Percentiles rank a stretch among this genome's conserved stretches.
Evolutionary conservation across 2,888 invertebrate species (phyloP).

Genomic region (Dermolepida albohirtum): DNA sequence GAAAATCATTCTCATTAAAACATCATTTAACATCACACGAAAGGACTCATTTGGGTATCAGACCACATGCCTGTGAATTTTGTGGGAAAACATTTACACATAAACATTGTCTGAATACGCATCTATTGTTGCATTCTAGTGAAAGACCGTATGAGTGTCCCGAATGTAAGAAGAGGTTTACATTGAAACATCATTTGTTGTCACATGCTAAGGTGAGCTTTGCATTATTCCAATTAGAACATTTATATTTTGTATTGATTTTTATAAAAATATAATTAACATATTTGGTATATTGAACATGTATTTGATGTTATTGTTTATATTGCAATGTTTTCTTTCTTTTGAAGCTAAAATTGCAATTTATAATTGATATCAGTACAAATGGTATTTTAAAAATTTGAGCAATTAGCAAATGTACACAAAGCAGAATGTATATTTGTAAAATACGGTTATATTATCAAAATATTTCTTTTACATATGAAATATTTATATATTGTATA

Average conservation of each 20-base stretch:
- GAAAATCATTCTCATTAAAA: conserved; percentile 85
- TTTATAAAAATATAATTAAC: too few species aligned
- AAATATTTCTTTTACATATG: too few species aligned
- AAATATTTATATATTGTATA: too few species aligned
- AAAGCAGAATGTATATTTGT: too few species aligned
- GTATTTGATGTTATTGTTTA: not conserved
- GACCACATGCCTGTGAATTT: conserved; percentile 82
- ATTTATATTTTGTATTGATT: too few species aligned
- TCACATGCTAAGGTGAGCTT: conserved; percentile 78
- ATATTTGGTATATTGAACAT: not conserved
- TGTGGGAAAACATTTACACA: conserved; percentile 86
- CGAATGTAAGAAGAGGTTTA: conserved; percentile 89
- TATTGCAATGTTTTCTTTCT: not conserved
- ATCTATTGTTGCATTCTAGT: conserved; percentile 82
- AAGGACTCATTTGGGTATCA: conserved; percentile 83
- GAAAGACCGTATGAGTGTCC: conserved; percentile 85
- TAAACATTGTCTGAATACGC: conserved; percentile 86
- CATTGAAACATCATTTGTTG: conserved; percentile 85
- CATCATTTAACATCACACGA: conserved; percentile 88
- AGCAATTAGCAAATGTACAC: too few species aligned
- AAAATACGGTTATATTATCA: too few species aligned
- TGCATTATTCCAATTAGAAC: not conserved
- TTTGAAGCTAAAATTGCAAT: not conserved
- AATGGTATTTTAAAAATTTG: too few species aligned
- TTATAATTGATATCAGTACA: not conserved